These are phyloP conservation scores for Halcyon leucocephala DNA, from an alignment of 2,797 vertebrate genomes.

Conservation along the genomic window DNA sequence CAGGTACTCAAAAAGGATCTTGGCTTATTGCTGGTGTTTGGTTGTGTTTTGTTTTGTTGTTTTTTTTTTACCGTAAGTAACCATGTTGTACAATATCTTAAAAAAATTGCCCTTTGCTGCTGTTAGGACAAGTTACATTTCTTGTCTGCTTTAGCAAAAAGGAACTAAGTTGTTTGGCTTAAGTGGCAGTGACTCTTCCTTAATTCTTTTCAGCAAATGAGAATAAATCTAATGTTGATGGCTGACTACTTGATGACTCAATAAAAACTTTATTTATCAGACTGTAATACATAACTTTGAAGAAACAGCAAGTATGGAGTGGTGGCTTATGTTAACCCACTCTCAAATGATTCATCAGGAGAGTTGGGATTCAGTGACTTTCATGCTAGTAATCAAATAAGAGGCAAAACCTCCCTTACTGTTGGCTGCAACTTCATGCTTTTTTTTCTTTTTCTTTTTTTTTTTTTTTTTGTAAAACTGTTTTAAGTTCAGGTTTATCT, in stretches of 20 bases:
- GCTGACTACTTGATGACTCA: constrained; percentile 60
- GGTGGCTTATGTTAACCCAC: constrained; percentile 60
- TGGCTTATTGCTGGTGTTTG: not conserved
- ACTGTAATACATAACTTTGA: constrained; percentile 47
- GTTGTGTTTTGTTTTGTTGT: too few relatives aligned
- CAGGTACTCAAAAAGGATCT: not conserved
- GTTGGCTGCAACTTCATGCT: not conserved
- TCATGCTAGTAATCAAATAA: constrained; percentile 53
- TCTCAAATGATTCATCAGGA: constrained; percentile 68
- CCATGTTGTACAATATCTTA: not conserved
- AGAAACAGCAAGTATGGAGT: constrained; percentile 33
- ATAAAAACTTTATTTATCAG: constrained; percentile 47
- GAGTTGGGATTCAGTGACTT: constrained; percentile 65
- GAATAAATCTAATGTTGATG: constrained; percentile 28
- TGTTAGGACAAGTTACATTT: not conserved
- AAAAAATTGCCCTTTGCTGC: not conserved
- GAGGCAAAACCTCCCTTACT: constrained; percentile 4
- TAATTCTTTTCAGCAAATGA: not conserved
- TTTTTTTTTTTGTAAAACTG: not conserved
- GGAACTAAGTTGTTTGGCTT: not conserved
- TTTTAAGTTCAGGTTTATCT: constrained; percentile 39
- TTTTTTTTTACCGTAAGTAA: not conserved
- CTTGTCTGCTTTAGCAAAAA: not conserved
- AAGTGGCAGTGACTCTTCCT: constrained; percentile 11
- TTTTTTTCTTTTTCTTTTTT: not conserved